Conservation (phyloP, 2,888 invertebrate genomes). For the Invenusta paracnida region DNA sequence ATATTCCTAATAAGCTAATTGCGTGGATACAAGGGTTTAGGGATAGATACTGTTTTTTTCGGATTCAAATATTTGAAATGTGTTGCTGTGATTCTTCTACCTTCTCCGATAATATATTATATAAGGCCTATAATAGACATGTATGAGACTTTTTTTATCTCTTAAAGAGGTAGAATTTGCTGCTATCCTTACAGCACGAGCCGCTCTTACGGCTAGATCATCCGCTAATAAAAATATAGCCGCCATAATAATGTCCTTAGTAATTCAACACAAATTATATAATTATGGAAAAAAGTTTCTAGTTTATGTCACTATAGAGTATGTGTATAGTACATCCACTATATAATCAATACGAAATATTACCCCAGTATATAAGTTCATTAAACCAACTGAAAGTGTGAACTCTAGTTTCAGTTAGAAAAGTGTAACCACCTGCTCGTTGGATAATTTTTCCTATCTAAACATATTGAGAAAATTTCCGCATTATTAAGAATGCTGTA, state of each 20-base stretch:
- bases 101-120: too few relatives aligned
- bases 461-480: neutral
- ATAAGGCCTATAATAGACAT: too few relatives aligned
- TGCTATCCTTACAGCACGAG: neutral
- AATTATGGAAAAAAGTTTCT: neutral
- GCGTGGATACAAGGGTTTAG: too few relatives aligned
- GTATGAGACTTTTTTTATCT: neutral
- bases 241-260: neutral
- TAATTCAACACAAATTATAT: neutral
- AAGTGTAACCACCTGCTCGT: neutral
- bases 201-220: neutral
- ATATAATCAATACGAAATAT: neutral
- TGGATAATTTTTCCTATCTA: neutral
- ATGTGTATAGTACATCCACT: neutral
- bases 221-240: neutral
- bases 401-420: neutral
- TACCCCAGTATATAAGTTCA: neutral
- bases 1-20: too few relatives aligned
- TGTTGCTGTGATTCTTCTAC: too few relatives aligned
- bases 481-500: neutral
- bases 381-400: neutral
- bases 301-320: neutral
- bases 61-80: too few relatives aligned
- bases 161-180: neutral
- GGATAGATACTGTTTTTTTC: too few relatives aligned